These are phyloP conservation scores for Masnerella sp. DNA, from an alignment of 2,888 invertebrate species.

Conservation along the genomic window DNA sequence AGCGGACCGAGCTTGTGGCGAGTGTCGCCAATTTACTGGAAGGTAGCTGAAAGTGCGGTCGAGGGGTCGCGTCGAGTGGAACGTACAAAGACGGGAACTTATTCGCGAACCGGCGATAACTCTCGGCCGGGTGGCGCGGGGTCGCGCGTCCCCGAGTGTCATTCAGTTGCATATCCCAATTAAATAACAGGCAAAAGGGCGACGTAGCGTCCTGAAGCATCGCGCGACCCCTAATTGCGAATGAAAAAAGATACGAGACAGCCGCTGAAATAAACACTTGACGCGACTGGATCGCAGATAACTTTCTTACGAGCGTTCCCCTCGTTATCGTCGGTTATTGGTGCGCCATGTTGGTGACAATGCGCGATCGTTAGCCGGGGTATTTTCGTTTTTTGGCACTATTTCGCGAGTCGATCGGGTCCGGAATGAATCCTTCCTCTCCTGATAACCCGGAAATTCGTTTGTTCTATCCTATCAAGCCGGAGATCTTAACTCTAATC, in stretches of 20 bases:
- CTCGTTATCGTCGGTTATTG: constrained; percentile 33
- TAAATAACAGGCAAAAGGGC: constrained; percentile 78
- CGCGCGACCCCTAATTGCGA: constrained; percentile 76
- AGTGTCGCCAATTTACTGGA: constrained; percentile 60
- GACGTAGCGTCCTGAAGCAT: constrained; percentile 75
- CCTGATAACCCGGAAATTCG: no score
- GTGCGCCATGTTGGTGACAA: no score
- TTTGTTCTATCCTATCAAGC: no score
- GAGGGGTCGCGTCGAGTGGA: constrained; percentile 67
- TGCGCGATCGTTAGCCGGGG: no score
- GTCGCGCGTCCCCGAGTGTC: constrained; percentile 71
- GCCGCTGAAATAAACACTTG: constrained; percentile 69
- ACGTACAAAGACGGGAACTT: constrained; percentile 69
- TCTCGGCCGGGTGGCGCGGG: constrained; percentile 63
- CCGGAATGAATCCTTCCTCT: no score
- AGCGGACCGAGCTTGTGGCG: no score
- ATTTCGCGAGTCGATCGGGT: no score
- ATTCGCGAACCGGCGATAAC: constrained; percentile 66
- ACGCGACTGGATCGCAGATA: constrained; percentile 49
- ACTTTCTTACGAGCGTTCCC: constrained; percentile 49
- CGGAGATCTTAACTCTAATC: no score
- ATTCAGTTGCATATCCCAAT: constrained; percentile 77
- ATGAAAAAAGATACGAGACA: constrained; percentile 51
- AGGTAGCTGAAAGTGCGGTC: constrained; percentile 64
- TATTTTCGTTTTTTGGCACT: no score